These are phyloP conservation scores for Solenodon paradoxus DNA, from an alignment of 2,113 vertebrate genomes.

Conservation along the genomic window DNA sequence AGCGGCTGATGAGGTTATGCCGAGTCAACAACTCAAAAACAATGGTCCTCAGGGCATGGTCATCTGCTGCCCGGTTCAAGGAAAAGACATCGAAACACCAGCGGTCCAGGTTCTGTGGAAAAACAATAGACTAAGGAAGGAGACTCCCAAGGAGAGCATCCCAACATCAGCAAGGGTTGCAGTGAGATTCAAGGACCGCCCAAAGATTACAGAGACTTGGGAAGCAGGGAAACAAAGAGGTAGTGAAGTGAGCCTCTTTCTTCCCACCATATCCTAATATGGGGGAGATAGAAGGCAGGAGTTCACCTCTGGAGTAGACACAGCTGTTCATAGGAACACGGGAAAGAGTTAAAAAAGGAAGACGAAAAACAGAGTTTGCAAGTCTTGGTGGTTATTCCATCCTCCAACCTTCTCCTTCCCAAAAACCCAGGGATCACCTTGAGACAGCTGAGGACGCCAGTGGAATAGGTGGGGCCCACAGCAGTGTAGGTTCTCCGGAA, in stretches of 20 bases:
- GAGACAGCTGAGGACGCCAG: constrained; percentile 88
- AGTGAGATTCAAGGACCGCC: constrained; percentile 2
- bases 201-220: not conserved
- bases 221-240: not conserved
- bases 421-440: constrained; percentile 82
- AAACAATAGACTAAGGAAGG: not conserved
- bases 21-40: constrained; percentile 92
- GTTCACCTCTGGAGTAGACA: not conserved
- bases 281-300: not conserved
- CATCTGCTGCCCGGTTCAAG: constrained; percentile 88
- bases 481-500: constrained; percentile 92
- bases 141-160: not conserved
- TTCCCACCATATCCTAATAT: not conserved
- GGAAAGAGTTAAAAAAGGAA: not conserved
- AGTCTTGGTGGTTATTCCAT: not conserved
- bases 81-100: constrained; percentile 95
- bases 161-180: not conserved
- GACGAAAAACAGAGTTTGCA: not conserved
- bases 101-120: constrained; percentile 88
- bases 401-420: not conserved
- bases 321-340: not conserved
- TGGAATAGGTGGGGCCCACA: constrained; percentile 90
- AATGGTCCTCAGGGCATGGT: constrained; percentile 88
- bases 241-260: not conserved
- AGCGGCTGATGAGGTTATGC: constrained; percentile 92